A percentile compares a stretch with the other conserved stretches of the same genome.
Evolutionary conservation across 2,888 invertebrate genomes (phyloP).

Genomic region (Patella caerulea): DNA sequence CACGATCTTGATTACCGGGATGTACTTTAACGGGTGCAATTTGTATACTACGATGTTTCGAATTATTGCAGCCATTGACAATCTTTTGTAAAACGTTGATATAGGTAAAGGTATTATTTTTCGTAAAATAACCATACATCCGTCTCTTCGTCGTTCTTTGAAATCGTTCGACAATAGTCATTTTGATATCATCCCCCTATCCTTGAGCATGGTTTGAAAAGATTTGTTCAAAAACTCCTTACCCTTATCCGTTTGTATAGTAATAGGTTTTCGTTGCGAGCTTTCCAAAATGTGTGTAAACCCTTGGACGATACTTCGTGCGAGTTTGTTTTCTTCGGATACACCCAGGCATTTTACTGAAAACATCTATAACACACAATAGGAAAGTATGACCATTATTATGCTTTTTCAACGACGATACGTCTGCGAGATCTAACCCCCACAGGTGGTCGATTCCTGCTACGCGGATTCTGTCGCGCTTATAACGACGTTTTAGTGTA

Average conservation of each 20-base stretch:
- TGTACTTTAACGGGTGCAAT: slow-evolving; percentile 33
- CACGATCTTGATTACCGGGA: slow-evolving; percentile 9
- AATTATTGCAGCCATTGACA: slow-evolving; percentile 32
- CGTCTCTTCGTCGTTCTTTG: slow-evolving; percentile 37
- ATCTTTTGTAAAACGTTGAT: slow-evolving; percentile 29
- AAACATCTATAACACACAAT: too few species aligned
- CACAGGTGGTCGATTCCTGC: slow-evolving; percentile 46
- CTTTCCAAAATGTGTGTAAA: slow-evolving; percentile 33
- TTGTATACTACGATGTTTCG: slow-evolving; percentile 31
- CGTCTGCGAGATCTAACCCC: too few species aligned
- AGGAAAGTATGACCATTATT: slow-evolving; percentile 38
- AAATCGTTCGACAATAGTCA: slow-evolving; percentile 56
- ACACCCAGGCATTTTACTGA: slow-evolving; percentile 45
- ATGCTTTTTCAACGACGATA: neutral
- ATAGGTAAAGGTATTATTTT: too few species aligned
- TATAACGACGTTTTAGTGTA: neutral
- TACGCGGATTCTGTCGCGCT: neutral
- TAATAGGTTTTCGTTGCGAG: slow-evolving; percentile 32
- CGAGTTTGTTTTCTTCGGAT: slow-evolving; percentile 46
- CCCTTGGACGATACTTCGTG: slow-evolving; percentile 30
- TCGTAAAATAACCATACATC: too few species aligned
- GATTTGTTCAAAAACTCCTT: slow-evolving; percentile 44
- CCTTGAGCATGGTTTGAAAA: slow-evolving; percentile 25
- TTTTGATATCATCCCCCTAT: slow-evolving; percentile 51
- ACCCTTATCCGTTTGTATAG: slow-evolving; percentile 43